phyloP scores from a whole-genome alignment of 2,888 invertebrate species.

The Dolichomitus sp. region DNA sequence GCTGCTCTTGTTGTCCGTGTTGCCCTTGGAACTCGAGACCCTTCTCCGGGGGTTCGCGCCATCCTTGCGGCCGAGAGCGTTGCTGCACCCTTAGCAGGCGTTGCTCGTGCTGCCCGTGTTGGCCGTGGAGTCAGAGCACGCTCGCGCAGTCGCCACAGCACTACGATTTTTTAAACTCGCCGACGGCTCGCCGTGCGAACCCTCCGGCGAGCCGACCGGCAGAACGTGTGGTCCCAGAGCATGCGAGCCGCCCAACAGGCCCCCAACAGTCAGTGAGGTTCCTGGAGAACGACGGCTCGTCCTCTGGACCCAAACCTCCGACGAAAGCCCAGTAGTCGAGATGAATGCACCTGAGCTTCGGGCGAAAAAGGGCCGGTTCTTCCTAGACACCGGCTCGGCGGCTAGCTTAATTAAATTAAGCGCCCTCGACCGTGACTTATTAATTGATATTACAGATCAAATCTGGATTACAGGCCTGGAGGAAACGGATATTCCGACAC shows the following conservation, averaged over 20 bases:
- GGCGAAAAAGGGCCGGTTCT: not conserved
- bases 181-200: not conserved
- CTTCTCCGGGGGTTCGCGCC: not conserved
- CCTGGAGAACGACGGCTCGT: conserved; percentile 29
- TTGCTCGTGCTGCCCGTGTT: not conserved
- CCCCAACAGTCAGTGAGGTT: not conserved
- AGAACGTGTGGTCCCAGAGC: not conserved
- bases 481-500: conserved; percentile 8
- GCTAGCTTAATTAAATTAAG: conserved; percentile 20
- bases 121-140: conserved; percentile 1
- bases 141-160: not conserved
- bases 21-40: not conserved
- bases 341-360: conserved; percentile 27
- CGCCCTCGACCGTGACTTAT: not conserved
- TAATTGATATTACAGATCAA: not conserved
- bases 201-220: conserved; percentile 4
- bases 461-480: conserved; percentile 5
- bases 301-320: conserved; percentile 8
- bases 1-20: not conserved
- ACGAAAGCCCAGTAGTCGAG: conserved; percentile 18
- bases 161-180: conserved; percentile 31
- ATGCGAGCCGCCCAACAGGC: not conserved
- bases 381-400: conserved; percentile 26
- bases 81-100: not conserved
- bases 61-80: not conserved